Evolutionary conservation across 64 coral and sea anemone genomes (phyloP), one percentile per base, ranked within the genome.

Genomic region (Astreopora myriophthalma): DNA sequence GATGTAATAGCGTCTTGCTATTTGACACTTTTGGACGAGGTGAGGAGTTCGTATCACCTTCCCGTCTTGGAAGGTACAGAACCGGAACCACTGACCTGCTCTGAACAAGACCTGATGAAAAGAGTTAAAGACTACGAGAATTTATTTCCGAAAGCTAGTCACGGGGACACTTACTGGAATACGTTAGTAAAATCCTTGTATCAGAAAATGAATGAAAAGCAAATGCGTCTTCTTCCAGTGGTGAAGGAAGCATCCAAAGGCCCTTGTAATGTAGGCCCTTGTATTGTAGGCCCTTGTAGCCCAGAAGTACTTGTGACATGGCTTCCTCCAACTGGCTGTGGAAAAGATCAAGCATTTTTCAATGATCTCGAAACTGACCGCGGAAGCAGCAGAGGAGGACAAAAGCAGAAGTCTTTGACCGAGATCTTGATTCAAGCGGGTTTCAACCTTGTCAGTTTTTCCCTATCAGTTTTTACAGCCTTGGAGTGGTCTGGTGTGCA

Each of bases 1-100:
- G 37, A 71, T 26, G 85, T 85, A 44, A 71, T 96, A 36, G 94
- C 85, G 10, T 90, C 90, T 11, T 96, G 94, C 26, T 96, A 96
- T 76, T 75, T 88, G 1, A 60, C 67, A 5, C 52, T 96, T 32
- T 68, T 96, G 40, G 86, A 62, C 14, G 75, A 96, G 44, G 70
- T 88, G 23, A 87, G 85, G 31, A 19, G 66, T 30, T 34, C 35
- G 24, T 66, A 92, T 28, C n/a, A 25, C 19, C 67, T 88, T 2
- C 17, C 49, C n/a, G 35, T 90, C 5, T 10, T 57, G 10, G 35
- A 24, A 19, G 74, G 75, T 19, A 3, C 61, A 0, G 61, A 12
- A 33, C 23, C 75, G 1, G 38, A 24, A 48, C 14, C 27, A 25
- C 20, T 32, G 22, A 86, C 24, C 4, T 67, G 26, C 17, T 5